phyloP scores from a whole-genome alignment of 2,113 vertebrate species.

The Mesoclemmys tuberculata region DNA sequence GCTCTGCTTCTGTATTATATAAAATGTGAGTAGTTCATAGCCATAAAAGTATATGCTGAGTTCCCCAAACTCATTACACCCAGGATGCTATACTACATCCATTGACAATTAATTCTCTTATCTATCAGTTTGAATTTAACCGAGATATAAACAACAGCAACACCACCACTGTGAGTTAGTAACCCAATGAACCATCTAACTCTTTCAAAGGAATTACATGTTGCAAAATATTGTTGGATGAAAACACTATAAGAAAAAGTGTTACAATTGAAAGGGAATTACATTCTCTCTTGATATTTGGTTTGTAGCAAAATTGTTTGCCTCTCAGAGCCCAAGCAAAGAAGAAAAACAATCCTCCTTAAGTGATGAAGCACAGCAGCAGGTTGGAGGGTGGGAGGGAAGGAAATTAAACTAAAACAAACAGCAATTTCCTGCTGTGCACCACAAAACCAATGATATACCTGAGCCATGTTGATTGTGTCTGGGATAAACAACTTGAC shows the following conservation, averaged over 20 bases:
- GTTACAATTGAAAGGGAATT: not conserved
- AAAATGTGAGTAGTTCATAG: not conserved
- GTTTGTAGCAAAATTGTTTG: not conserved
- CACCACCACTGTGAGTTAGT: not conserved
- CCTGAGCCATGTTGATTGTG: not conserved
- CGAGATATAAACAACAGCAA: not conserved
- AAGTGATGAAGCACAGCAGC: not conserved
- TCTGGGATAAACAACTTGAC: not conserved
- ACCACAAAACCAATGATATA: not conserved
- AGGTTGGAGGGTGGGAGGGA: not conserved
- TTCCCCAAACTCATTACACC: not conserved
- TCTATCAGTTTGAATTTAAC: not conserved
- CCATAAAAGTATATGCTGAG: not conserved
- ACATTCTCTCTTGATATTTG: not conserved
- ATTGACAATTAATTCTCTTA: not conserved
- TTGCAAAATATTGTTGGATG: not conserved
- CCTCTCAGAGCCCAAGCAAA: not conserved
- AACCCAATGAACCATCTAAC: accelerated
- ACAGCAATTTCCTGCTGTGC: not conserved
- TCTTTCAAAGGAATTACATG: not conserved
- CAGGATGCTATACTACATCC: not conserved
- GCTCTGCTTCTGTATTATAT: not conserved
- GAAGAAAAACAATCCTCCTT: not conserved
- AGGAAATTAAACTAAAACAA: not conserved
- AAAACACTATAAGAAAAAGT: not conserved